Evolutionary conservation across 2,797 vertebrate species (phyloP), one percentile per base, ranked within the genome.

Genomic region (Danio kyathit): DNA sequence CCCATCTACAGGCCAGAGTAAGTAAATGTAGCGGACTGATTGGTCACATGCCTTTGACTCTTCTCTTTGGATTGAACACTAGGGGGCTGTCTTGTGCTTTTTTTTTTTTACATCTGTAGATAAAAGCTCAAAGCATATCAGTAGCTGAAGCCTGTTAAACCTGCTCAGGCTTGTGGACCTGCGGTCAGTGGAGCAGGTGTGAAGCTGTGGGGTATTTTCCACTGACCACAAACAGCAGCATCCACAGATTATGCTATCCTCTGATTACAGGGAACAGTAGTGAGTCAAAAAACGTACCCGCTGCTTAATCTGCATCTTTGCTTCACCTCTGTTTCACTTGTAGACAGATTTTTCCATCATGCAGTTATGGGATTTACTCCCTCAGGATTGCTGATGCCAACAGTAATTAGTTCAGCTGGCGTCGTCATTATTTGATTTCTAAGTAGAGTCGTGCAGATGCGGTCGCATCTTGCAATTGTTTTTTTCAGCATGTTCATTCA

Each of bases 1-100:
- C 98, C 98, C 0, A 82, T 98, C 77, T 97, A 98, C 92, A 96
- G 91, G 78, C 96, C 97, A 87, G 98, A 99, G 98, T 99, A 94
- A 88, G 97, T 96, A 88, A 70, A 77, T 73, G 44, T 12, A 75
- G 67, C 75, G 1, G 49, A 41, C 16, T 40, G 48, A 49, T 52
- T 40, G 29, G 4, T 70, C 38, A 46, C 41, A 44, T 46, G 13
- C 14, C 16, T 19, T 13, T 52, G 8, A 12, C 29, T 29, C 29
- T 29, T n/a, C 1, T 29, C 29, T 29, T 29, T 3, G 46, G n/a
- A 54, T 46, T 13, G 19, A 54, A 44, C 86, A 76, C 75, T 76
- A 87, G 86, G 69, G 83, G 86, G 86, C 83, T 70, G 60, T 63
- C 29, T 84, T 59, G 65, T 16, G 17, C 81, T 65, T 67, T 69